phyloP scores from a whole-genome alignment of 2,797 vertebrate genomes.

The Pangasius djambal region DNA sequence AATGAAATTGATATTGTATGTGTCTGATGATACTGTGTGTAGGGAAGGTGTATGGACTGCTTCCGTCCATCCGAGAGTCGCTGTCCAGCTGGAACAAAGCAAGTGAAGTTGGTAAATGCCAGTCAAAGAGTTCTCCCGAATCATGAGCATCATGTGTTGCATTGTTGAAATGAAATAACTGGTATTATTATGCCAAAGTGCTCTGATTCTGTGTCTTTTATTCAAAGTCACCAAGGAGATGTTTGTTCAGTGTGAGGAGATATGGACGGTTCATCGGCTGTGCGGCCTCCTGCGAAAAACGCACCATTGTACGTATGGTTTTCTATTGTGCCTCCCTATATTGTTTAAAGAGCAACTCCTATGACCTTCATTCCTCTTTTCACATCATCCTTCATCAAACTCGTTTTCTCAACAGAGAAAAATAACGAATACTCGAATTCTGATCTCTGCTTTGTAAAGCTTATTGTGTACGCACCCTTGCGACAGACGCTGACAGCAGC shows the following conservation, averaged over 20 bases:
- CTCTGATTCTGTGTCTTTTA: not conserved
- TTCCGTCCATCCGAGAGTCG: slow-evolving; percentile 46
- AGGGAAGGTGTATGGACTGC: slow-evolving; percentile 73
- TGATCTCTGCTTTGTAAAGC: not conserved
- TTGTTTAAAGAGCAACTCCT: not conserved
- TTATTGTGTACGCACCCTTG: not conserved
- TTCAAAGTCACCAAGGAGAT: slow-evolving; percentile 71
- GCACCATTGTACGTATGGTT: slow-evolving; percentile 65
- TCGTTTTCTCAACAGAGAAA: not conserved
- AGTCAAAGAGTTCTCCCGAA: not conserved
- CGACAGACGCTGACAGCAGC: not conserved
- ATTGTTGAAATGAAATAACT: not conserved
- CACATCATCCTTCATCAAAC: not conserved
- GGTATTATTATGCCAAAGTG: not conserved
- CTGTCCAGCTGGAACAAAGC: slow-evolving; percentile 76
- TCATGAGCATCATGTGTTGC: slow-evolving; percentile 8
- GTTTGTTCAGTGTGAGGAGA: slow-evolving; percentile 67
- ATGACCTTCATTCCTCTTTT: not conserved
- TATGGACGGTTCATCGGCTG: slow-evolving; percentile 77
- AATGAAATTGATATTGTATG: not conserved
- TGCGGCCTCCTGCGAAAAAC: slow-evolving; percentile 71
- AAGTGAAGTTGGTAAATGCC: slow-evolving; percentile 70
- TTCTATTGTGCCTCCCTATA: not conserved
- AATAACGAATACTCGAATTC: not conserved
- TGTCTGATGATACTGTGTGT: slow-evolving; percentile 25